Evolutionary conservation across 2,797 vertebrate genomes (phyloP).

Genomic region (Cyprinella venusta): DNA sequence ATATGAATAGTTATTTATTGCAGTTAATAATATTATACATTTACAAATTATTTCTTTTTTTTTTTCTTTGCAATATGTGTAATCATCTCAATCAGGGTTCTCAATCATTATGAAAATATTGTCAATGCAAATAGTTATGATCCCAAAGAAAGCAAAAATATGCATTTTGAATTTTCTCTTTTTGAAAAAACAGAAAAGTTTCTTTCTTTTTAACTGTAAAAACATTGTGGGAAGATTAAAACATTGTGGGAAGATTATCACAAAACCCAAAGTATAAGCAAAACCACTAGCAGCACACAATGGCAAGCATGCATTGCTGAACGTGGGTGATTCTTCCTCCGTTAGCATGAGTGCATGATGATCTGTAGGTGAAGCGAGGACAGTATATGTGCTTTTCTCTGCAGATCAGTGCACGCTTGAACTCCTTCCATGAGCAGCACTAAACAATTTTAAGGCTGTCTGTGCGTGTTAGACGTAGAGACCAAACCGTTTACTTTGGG

Average conservation of each 20-base stretch:
- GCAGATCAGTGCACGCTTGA: slow-evolving; percentile 23
- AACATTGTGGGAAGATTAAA: too few relatives aligned
- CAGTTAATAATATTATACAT: neutral
- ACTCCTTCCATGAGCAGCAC: slow-evolving; percentile 34
- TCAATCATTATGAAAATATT: neutral
- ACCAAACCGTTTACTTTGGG: slow-evolving; percentile 52
- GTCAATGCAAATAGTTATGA: neutral
- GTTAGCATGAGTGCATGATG: neutral
- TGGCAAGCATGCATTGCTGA: neutral
- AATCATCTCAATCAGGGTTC: neutral
- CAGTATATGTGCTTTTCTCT: slow-evolving; percentile 9
- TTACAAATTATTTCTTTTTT: neutral
- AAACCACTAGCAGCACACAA: neutral
- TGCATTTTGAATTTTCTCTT: too few relatives aligned
- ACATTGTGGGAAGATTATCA: too few relatives aligned
- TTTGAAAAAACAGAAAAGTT: too few relatives aligned
- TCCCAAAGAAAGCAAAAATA: neutral
- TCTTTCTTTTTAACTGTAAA: too few relatives aligned
- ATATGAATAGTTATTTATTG: neutral
- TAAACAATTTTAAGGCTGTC: slow-evolving; percentile 55
- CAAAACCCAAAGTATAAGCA: neutral
- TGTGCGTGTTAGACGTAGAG: slow-evolving; percentile 46
- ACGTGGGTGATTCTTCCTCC: neutral
- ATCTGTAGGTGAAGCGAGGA: slow-evolving; percentile 15
- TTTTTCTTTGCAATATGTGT: neutral